Percentiles rank a stretch among this genome's conserved stretches.
Evolutionary conservation across 1,140 invertebrate species (phyloP).

Genomic region (Copidosoma floridanum): DNA sequence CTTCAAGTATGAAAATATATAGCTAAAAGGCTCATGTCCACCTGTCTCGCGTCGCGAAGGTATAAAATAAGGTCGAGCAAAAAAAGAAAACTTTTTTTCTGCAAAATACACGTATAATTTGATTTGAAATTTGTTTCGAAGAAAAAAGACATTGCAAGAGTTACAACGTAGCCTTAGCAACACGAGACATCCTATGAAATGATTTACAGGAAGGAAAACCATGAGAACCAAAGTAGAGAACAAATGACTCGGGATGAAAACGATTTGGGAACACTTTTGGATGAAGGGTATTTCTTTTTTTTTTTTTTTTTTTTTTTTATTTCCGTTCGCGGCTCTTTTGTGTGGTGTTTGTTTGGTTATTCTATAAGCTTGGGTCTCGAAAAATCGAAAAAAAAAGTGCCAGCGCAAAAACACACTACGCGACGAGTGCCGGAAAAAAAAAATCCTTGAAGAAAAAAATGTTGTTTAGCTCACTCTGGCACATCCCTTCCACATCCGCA

Average conservation of each 20-base stretch:
- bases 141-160: too few relatives aligned
- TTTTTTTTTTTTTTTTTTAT: not conserved
- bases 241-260: not conserved
- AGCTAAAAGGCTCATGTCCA: conserved; percentile 56
- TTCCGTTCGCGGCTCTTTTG: too few relatives aligned
- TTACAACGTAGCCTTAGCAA: conserved; percentile 17
- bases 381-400: too few relatives aligned
- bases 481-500: too few relatives aligned
- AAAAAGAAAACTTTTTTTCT: too few relatives aligned
- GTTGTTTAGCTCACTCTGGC: conserved; percentile 22
- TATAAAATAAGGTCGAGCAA: not conserved
- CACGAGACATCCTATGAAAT: conserved; percentile 23
- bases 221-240: conserved; percentile 12
- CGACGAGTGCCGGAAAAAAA: not conserved
- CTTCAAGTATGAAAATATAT: conserved; percentile 54
- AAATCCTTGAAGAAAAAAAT: too few relatives aligned
- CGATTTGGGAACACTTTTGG: not conserved
- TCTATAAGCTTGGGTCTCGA: too few relatives aligned
- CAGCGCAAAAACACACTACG: not conserved
- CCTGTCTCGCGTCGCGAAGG: conserved; percentile 45
- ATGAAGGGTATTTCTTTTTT: not conserved
- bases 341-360: too few relatives aligned
- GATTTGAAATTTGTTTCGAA: too few relatives aligned
- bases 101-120: too few relatives aligned
- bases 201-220: conserved; percentile 16